Evolutionary conservation across 1,140 invertebrate species (phyloP), one percentile per base, ranked within the genome.

Genomic region (Elymnias hypermnestra): DNA sequence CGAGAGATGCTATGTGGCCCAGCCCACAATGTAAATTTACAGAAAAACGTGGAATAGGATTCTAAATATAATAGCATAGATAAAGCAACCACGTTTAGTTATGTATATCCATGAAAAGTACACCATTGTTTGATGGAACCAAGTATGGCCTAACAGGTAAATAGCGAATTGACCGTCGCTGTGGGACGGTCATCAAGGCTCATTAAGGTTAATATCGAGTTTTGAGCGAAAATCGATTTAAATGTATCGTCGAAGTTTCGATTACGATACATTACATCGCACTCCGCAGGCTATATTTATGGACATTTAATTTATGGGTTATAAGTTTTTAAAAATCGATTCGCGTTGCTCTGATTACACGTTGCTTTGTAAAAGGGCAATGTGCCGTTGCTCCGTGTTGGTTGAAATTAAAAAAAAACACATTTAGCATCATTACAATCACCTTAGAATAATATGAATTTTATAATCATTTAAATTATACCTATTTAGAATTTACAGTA

Each of bases 201-300:
- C 77, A 82, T 82, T 82, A 78, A 70, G 66, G 68, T 74, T 82
- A 82, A 82, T 82, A 72, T 68, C 48, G 63, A 69, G 61, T 68
- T 76, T 74, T 69, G 77, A 68, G 49, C 57, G 66, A 77, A 75
- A 70, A 77, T 77, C 77, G 73, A 79, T 77, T 77, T 83, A 68
- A 72, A 76, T 79, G 65, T 77, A 75, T 75, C 74, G 78, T 69
- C 71, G 68, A 75, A 76, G 74, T 70, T 60, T 51, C 64, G 63
- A 76, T 75, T 72, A 61, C 57, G 47, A 63, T 57, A 63, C 68
- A 73, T 76, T 71, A 72, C 47, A 63, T 59, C 49, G 57, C 50
- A 47, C 57, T 37, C 63, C 47, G 29, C 42, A 15, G 53, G 54
- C 56, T 42, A 41, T 55, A 41, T 58, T 65, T 62, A 62, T 53